Evolutionary conservation across 2,797 vertebrate genomes (phyloP).

Genomic region (Melanotaenia maccullochi): DNA sequence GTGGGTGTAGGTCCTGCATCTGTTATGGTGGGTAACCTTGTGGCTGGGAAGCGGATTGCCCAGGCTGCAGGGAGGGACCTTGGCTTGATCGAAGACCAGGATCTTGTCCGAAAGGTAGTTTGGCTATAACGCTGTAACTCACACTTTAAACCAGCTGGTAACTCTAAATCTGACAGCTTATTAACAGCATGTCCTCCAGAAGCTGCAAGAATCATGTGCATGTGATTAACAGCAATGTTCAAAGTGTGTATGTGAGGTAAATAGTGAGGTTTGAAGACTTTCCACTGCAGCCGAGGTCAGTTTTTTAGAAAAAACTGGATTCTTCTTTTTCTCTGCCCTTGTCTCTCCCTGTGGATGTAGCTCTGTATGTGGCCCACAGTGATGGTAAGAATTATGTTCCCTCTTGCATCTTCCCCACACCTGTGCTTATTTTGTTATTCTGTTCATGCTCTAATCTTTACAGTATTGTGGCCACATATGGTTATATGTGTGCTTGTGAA

Average conservation of each 20-base stretch:
- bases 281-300: slow-evolving; percentile 10
- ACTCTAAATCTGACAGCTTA: slow-evolving; percentile 5
- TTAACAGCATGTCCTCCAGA: slow-evolving; percentile 14
- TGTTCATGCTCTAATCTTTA: slow-evolving; percentile 26
- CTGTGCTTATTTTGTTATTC: slow-evolving; percentile 31
- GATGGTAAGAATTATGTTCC: slow-evolving; percentile 81
- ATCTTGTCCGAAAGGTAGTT: slow-evolving; percentile 94
- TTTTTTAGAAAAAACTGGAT: slow-evolving; percentile 54
- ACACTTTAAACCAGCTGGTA: neutral
- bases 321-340: slow-evolving; percentile 77
- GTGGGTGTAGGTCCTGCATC: slow-evolving; percentile 96
- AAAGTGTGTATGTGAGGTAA: slow-evolving; percentile 6
- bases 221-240: slow-evolving; percentile 4
- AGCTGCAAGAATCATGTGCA: slow-evolving; percentile 7
- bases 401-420: slow-evolving; percentile 39
- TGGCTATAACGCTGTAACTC: neutral
- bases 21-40: slow-evolving; percentile 97
- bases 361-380: slow-evolving; percentile 89
- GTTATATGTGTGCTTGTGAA: slow-evolving; percentile 33
- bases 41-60: slow-evolving; percentile 97
- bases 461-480: slow-evolving; percentile 47
- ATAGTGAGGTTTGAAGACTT: slow-evolving; percentile 16
- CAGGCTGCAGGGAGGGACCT: slow-evolving; percentile 96
- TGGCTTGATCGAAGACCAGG: slow-evolving; percentile 96
- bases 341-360: slow-evolving; percentile 77